Evolutionary conservation across 1,140 invertebrate species (phyloP).

Genomic region (Eupeodes corollae): DNA sequence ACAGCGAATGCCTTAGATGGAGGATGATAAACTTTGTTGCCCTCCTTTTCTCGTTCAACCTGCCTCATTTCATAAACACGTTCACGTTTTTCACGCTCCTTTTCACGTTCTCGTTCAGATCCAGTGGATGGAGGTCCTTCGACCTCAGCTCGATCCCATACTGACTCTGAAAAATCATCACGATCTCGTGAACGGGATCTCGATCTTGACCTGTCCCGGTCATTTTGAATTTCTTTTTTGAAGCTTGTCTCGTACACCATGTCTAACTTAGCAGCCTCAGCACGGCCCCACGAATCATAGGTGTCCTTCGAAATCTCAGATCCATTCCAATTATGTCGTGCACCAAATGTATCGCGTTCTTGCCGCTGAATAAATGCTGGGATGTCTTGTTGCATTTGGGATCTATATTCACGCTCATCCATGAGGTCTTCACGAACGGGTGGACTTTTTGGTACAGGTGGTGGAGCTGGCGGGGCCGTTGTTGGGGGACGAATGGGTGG

Average conservation of each 20-base stretch:
- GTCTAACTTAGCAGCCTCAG: slow-evolving; percentile 17
- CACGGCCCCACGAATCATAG: slow-evolving; percentile 19
- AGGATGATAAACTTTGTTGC: slow-evolving; percentile 36
- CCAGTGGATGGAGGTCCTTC: slow-evolving; percentile 35
- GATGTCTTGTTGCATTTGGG: slow-evolving; percentile 40
- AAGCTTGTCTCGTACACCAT: slow-evolving; percentile 13
- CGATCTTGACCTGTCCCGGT: slow-evolving; percentile 23
- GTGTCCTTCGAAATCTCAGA: slow-evolving; percentile 11
- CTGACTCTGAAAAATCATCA: slow-evolving; percentile 35
- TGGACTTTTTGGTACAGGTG: slow-evolving; percentile 52
- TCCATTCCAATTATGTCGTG: slow-evolving; percentile 41
- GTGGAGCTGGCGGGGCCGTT: slow-evolving; percentile 52
- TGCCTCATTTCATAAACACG: slow-evolving; percentile 34
- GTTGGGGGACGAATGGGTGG: slow-evolving; percentile 31
- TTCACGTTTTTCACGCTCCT: slow-evolving; percentile 33
- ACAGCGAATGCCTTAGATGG: slow-evolving; percentile 26
- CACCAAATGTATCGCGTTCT: slow-evolving; percentile 53
- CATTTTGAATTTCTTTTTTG: slow-evolving; percentile 21
- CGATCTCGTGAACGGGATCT: slow-evolving; percentile 31
- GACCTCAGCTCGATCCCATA: slow-evolving; percentile 35
- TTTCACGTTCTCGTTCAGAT: slow-evolving; percentile 33
- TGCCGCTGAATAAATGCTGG: slow-evolving; percentile 60
- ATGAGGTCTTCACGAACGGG: slow-evolving; percentile 32
- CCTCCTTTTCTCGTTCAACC: slow-evolving; percentile 35
- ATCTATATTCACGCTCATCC: slow-evolving; percentile 7